Evolutionary conservation across 1,140 invertebrate species (phyloP), one percentile per base, ranked within the genome.

Genomic region (Cherax destructor): DNA sequence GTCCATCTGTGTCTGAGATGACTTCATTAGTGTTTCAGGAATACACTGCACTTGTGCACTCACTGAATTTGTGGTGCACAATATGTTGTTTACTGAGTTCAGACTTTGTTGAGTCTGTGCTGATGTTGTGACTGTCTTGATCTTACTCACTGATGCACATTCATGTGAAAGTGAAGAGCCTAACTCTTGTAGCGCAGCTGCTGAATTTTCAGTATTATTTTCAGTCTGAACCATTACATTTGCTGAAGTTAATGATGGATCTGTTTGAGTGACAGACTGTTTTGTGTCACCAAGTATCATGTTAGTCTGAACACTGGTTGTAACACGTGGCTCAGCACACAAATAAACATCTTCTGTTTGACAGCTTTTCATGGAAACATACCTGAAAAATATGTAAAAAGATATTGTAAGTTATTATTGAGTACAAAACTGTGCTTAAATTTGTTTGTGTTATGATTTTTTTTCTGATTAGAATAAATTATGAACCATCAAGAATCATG

Each of bases 351-450:
- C 76, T 10, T 91, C 89, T 50, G 89, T 91, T 76, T 91, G 89
- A 61, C 89, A 91, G 47, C 89, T 91, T 61, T 91, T 91, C 89
- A 91, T 91, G 3, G 89, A 91, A 7, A 91, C 89, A 85, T 79
- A 91, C 13, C 89, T 91, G 83, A 16, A 91, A 91, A 18, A 13
- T 47, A 7, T 52, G 52, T 16, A 83, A 21, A 13, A 76, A 56
- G 30, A 47, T 59, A 41, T 2, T 41, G 30, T 41, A 41, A 41
- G 30, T 41, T 41, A 41, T 41, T 41, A 41, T 41, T 41, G 30
- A 41, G 30, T 41, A 41, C 30, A 41, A 41, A 41, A 41, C 2
- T 41, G 30, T 41, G 30, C 30, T 41, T 41, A 2, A 41, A 41
- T 41, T 2, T 41, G 2, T 41, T 41, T 41, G 30, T 41, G 30